These are phyloP conservation scores for Planiliza haematocheilus DNA, from an alignment of 2,113 vertebrate species.

Conservation along the genomic window DNA sequence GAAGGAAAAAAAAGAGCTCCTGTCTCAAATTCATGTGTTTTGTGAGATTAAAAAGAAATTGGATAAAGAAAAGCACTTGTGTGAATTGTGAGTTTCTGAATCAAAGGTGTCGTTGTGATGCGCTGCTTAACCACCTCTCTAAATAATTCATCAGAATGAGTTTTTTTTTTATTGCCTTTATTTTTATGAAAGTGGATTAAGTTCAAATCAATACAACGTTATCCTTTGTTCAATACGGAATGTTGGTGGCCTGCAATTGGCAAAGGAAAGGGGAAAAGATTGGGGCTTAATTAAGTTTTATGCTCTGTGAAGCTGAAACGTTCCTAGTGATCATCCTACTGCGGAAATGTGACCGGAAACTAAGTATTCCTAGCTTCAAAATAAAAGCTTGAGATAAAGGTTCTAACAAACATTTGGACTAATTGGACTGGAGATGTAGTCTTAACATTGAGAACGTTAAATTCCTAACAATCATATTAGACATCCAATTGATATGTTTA, in stretches of 20 bases:
- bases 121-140: no score
- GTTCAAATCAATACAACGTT: background rate
- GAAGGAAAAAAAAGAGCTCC: constrained; percentile 62
- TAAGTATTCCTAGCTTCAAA: background rate
- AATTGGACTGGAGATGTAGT: no score
- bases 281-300: background rate
- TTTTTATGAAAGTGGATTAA: no score
- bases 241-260: background rate
- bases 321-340: background rate
- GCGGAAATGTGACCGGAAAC: background rate
- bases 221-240: no score
- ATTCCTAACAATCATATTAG: no score
- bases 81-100: constrained; percentile 9
- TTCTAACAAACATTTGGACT: no score
- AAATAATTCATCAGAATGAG: no score
- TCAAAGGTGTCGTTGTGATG: background rate
- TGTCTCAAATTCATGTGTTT: constrained; percentile 81
- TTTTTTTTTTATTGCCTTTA: no score
- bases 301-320: background rate
- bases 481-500: no score
- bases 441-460: no score
- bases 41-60: constrained; percentile 83
- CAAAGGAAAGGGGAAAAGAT: background rate
- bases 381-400: constrained; percentile 10
- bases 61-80: constrained; percentile 42